Evolutionary conservation across 30 jellyfish, hydroid and myxozoan species (phyloP), one percentile per base, ranked within the genome.

Genomic region (Aurelia sp.): DNA sequence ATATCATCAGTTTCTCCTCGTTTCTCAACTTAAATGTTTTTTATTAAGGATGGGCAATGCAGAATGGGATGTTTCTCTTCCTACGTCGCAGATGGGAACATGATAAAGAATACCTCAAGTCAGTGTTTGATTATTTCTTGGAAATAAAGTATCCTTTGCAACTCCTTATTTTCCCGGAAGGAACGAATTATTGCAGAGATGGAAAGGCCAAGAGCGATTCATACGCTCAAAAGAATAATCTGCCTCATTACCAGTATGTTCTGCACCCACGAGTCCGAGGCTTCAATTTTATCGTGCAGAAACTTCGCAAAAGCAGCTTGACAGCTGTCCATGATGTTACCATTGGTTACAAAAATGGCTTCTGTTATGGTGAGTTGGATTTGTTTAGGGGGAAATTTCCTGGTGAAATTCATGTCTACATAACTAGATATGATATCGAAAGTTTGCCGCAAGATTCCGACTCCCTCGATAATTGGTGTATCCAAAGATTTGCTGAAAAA

Each of bases 231-330:
- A 93, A 93, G 92, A 93, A 74, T 58, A 82, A 86, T 44, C 79
- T 93, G 57, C 86, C 88, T 6, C 41, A 47, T 11, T 93, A 87
- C 62, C 76, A 87, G 37, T 78, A 93, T 73, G 92, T 80, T 62
- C 90, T 93, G 17, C 98, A 93, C 55, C 98, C 98, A 27, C 82
- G 97, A 31, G 97, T 88, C 19, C 95, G 91, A 21, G 98, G 98
- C 22, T 93, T 93, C 62, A 87, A 87, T 76, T 93, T 87, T 73
- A 70, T 93, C 15, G 92, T 93, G 21, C 96, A 93, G 59, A 88
- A 78, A 31, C 64, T 88, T 64, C 92, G 98, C n/a, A 96, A 87
- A 22, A 74, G 47, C 0, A 55, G 71, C 50, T 71, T 93, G 60
- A 85, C 82, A 51, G 79, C 95, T 17, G 92, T 94, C 21, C 97